Base-by-base conservation (phyloP, 1,140 invertebrate species). In the Drosophila ogumai region DNA sequence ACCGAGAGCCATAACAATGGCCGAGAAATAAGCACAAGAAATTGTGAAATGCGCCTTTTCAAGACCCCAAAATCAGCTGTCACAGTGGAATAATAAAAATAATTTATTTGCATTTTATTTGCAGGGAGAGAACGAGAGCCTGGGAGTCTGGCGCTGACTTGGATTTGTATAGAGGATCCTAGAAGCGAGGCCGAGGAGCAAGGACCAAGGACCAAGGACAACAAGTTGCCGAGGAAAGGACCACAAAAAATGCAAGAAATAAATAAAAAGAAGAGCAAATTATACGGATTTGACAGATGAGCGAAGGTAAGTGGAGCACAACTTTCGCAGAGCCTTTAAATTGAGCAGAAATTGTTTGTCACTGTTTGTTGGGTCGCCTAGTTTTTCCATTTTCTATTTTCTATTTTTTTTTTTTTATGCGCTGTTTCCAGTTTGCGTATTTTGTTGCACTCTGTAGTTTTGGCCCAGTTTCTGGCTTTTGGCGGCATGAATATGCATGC, bases 241-340 rank as follows among this genome's bases (percentile, higher is more conserved):
- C 59, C 10, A 36, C 25, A 50, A 80, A 68, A 32, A 13, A 32
- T 32, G 32, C 8, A 31, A 22, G 4, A 36, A 54, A 49, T 28
- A 17, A 9, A 34, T 6, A 36, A 60, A 67, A 78, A 58, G 59
- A 6, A 47, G 44, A 54, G 41, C 59, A 86, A 82, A 84, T 87
- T 88, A 80, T 88, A 81, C 61, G 84, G 64, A 84, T 90, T 88
- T 88, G 84, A 88, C 85, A 88, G 78, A 90, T 87, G 82, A 87
- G 82, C 69, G 56, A 66, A 65, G 66, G 32, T 55, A 65, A 49
- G 38, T 49, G 56, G 56, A 52, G 67, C 38, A 58, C 31, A 54
- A 57, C 49, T 56, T 77, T 69, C 34, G 54, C 66, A 63, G 74
- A 54, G 64, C 76, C 72, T 64, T 82, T 84, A 84, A 84, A 88